A percentile compares a stretch with the other conserved stretches of the same genome.
phyloP scores from a whole-genome alignment of 35 echinoderm and acorn worm genomes.

The Apostichopus japonicus region DNA sequence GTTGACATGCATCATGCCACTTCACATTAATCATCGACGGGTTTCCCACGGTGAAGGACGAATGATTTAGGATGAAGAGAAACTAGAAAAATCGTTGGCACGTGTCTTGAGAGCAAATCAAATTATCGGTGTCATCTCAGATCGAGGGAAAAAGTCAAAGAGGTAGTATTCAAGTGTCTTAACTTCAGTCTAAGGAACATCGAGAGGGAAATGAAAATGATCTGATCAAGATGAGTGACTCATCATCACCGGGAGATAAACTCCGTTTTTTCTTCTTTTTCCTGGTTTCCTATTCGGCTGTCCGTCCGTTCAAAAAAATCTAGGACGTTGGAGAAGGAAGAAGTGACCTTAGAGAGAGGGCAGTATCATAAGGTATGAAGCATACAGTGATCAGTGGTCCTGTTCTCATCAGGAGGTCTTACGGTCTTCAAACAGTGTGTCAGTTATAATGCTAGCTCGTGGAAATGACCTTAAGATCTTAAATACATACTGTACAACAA shows the following conservation, averaged over 20 bases:
- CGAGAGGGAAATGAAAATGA: neutral
- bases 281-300: too few species aligned
- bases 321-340: too few species aligned
- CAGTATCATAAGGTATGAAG: too few species aligned
- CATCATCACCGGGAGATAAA: neutral
- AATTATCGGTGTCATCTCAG: neutral
- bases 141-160: neutral
- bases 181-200: neutral
- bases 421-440: too few species aligned
- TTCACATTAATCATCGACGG: neutral
- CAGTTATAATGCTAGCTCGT: too few species aligned
- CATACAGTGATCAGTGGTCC: too few species aligned
- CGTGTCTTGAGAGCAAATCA: neutral
- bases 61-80: neutral
- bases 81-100: neutral
- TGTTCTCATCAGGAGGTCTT: too few species aligned
- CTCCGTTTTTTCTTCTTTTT: too few species aligned
- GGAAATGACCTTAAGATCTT: too few species aligned
- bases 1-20: neutral
- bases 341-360: too few species aligned
- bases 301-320: too few species aligned
- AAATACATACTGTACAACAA: too few species aligned
- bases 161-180: neutral
- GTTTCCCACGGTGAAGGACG: neutral
- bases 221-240: neutral